These are phyloP conservation scores for Orthosia cruda DNA, from an alignment of 2,888 invertebrate species.

Conservation along the genomic window DNA sequence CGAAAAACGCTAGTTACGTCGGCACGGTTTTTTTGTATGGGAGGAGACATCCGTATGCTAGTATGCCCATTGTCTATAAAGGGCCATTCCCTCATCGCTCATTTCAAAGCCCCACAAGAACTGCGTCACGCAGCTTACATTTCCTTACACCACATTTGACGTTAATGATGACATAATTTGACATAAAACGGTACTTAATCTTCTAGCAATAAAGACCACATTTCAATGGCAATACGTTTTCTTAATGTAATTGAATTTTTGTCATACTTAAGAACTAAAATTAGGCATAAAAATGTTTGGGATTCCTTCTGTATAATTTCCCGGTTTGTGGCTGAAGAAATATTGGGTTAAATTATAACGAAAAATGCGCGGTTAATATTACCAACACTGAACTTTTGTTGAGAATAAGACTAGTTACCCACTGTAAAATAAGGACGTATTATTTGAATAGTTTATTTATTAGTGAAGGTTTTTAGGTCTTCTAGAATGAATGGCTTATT, in stretches of 20 bases:
- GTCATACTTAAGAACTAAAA: conserved; percentile 52
- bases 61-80: neutral
- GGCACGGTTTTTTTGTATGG: no score
- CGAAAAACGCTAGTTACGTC: no score
- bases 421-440: neutral
- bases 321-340: conserved; percentile 32
- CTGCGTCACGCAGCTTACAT: conserved; percentile 59
- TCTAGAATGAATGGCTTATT: no score
- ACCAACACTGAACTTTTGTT: neutral
- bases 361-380: conserved; percentile 34
- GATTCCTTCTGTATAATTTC: conserved; percentile 42
- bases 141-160: conserved; percentile 65
- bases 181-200: conserved; percentile 60
- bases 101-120: conserved; percentile 49
- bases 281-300: conserved; percentile 51
- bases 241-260: conserved; percentile 45
- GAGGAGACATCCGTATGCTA: no score
- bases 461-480: no score
- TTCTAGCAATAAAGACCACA: conserved; percentile 44
- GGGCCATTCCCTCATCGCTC: conserved; percentile 10
- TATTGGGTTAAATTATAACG: conserved; percentile 50
- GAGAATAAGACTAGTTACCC: neutral
- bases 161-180: conserved; percentile 65
- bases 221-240: conserved; percentile 43
- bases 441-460: conserved; percentile 24